A percentile compares a stretch with the other conserved stretches of the same genome.
These are phyloP conservation scores for Rana temporaria DNA, from an alignment of 2,113 vertebrate genomes.

Conservation along the genomic window DNA sequence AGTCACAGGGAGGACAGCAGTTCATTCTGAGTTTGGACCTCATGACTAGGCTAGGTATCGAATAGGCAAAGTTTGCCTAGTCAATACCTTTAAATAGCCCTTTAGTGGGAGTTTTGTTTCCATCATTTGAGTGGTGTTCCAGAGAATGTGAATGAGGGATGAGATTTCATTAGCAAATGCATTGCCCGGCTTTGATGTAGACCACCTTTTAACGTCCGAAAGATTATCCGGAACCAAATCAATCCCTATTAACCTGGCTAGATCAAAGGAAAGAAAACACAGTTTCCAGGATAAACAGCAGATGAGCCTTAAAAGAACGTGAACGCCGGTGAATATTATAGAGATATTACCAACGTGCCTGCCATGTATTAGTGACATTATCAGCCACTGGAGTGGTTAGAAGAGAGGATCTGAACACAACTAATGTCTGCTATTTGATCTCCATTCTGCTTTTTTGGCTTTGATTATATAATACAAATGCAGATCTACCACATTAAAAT, in stretches of 20 bases:
- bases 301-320: background rate
- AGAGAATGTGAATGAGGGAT: constrained; percentile 35
- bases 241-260: constrained; percentile 31
- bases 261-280: constrained; percentile 27
- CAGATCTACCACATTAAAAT: constrained; percentile 17
- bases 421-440: constrained; percentile 38
- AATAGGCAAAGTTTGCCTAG: no score
- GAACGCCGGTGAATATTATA: background rate
- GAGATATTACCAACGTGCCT: background rate
- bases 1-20: no score
- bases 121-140: background rate
- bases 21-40: no score
- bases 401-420: background rate
- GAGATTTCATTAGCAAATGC: constrained; percentile 41
- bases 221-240: constrained; percentile 38
- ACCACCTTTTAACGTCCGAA: constrained; percentile 42
- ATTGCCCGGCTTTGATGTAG: constrained; percentile 19
- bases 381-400: background rate
- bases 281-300: background rate
- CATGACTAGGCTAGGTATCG: no score
- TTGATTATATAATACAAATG: background rate
- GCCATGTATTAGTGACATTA: constrained; percentile 1
- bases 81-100: no score
- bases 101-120: background rate
- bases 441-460: constrained; percentile 7